Evolutionary conservation across 2,888 invertebrate species (phyloP).

Genomic region (Caenorhabditis virilis): DNA sequence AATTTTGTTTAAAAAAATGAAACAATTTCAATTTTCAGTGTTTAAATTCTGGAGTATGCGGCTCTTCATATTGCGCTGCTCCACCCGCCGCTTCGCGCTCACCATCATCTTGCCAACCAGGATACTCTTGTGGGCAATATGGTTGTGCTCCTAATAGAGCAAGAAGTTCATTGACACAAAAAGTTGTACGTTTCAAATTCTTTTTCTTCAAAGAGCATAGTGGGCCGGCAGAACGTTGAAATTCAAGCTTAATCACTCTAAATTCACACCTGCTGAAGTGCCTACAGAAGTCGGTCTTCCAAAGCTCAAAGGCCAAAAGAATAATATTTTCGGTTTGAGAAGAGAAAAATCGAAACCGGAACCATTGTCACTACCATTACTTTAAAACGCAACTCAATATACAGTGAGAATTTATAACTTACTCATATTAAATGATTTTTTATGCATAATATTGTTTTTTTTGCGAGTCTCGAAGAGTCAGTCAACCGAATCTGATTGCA

Average conservation of each 20-base stretch:
- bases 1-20: too few species aligned
- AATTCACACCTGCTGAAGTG: background rate
- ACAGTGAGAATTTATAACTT: too few species aligned
- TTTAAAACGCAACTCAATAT: too few species aligned
- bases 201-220: background rate
- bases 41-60: constrained; percentile 58
- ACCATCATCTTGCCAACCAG: constrained; percentile 57
- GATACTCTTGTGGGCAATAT: constrained; percentile 65
- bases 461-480: background rate
- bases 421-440: too few species aligned
- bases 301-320: constrained; percentile 26
- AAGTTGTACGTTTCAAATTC: constrained; percentile 37
- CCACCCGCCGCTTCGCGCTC: constrained; percentile 42
- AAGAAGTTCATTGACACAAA: constrained; percentile 56
- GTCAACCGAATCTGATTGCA: too few species aligned
- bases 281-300: constrained; percentile 4
- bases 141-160: constrained; percentile 66
- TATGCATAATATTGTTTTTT: constrained; percentile 4
- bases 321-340: constrained; percentile 45
- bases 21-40: too few species aligned
- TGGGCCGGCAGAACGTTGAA: too few species aligned
- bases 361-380: too few species aligned
- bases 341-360: too few species aligned
- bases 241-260: constrained; percentile 17
- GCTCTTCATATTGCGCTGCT: constrained; percentile 52